A percentile compares a stretch with the other conserved stretches of the same genome.
Evolutionary conservation across 1,140 invertebrate genomes (phyloP).

Genomic region (Grapholita molesta): DNA sequence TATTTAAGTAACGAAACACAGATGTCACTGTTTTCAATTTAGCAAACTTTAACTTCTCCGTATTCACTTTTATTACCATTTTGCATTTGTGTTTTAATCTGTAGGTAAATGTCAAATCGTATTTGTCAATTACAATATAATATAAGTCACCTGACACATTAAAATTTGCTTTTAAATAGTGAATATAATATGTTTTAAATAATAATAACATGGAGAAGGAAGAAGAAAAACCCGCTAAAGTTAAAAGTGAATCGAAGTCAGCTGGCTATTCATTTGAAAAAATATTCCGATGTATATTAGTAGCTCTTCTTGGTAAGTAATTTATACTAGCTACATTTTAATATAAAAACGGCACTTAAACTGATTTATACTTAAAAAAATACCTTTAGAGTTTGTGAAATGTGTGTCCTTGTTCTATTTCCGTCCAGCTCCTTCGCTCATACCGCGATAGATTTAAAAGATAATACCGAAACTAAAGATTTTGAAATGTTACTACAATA

Average conservation of each 20-base stretch:
- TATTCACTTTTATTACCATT: too few species aligned
- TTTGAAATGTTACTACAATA: too few species aligned
- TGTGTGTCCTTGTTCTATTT: too few species aligned
- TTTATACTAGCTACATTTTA: too few species aligned
- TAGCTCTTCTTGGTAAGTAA: not conserved
- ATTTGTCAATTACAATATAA: not conserved
- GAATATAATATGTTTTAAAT: not conserved
- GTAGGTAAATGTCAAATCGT: not conserved
- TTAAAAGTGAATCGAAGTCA: not conserved
- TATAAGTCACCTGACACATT: not conserved
- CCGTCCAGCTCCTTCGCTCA: too few species aligned
- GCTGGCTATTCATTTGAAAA: not conserved
- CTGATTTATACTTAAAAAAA: too few species aligned
- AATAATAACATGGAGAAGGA: not conserved
- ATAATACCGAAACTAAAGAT: too few species aligned
- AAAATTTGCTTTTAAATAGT: not conserved
- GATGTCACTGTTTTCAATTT: not conserved
- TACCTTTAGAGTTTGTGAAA: too few species aligned
- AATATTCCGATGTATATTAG: not conserved
- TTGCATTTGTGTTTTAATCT: not conserved
- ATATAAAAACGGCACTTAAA: too few species aligned
- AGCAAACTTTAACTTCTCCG: too few species aligned
- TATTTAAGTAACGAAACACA: too few species aligned
- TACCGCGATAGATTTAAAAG: too few species aligned
- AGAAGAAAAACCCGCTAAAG: not conserved